Conservation (phyloP, 2,888 invertebrate genomes). For the Ormyrus rosae region DNA sequence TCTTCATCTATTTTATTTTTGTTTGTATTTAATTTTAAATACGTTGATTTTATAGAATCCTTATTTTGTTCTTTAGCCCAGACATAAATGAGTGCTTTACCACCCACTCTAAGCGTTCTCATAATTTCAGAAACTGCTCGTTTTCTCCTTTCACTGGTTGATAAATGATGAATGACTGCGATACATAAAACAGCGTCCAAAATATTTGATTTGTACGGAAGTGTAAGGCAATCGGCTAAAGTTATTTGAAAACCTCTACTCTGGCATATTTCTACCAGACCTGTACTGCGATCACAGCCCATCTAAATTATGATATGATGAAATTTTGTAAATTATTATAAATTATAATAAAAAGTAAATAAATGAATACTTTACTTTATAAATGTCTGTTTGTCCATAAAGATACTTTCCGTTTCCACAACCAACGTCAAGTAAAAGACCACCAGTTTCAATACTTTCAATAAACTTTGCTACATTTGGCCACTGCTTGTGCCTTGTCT, state of each 20-base stretch:
- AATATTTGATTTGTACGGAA: constrained; percentile 82
- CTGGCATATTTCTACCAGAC: constrained; percentile 82
- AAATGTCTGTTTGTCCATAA: constrained; percentile 53
- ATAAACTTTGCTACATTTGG: constrained; percentile 91
- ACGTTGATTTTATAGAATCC: constrained; percentile 82
- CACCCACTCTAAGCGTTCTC: constrained; percentile 84
- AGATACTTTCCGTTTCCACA: constrained; percentile 99
- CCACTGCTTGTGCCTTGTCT: constrained; percentile 96
- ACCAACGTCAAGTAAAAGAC: constrained; percentile 92
- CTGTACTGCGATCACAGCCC: constrained; percentile 88
- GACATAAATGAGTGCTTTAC: constrained; percentile 91
- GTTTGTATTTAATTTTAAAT: constrained; percentile 79
- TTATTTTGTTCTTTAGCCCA: constrained; percentile 95
- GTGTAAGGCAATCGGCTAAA: constrained; percentile 84
- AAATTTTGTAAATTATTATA: constrained; percentile 54
- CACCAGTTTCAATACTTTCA: constrained; percentile 80
- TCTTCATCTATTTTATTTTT: constrained; percentile 75
- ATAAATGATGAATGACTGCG: constrained; percentile 97
- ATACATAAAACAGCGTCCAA: constrained; percentile 94
- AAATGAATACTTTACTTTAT: constrained; percentile 55
- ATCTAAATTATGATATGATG: constrained; percentile 77
- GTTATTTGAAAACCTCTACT: constrained; percentile 82
- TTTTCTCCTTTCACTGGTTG: constrained; percentile 86
- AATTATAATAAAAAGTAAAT: constrained; percentile 35
- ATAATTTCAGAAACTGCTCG: constrained; percentile 87